phyloP scores from a whole-genome alignment of 1,140 invertebrate species.

The Matsumurasca onukii region DNA sequence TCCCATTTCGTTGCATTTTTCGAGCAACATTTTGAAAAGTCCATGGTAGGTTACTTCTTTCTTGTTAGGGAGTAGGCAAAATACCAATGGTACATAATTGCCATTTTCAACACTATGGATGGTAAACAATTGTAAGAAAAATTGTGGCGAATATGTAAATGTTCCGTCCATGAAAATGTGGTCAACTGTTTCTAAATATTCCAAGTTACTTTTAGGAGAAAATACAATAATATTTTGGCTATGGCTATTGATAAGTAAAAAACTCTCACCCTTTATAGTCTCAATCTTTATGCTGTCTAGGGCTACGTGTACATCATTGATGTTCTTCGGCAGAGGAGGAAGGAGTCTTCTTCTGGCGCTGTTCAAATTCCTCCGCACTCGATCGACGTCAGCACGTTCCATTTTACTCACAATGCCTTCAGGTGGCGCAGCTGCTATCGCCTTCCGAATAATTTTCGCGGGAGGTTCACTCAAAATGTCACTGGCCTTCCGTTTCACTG shows the following conservation, averaged over 20 bases:
- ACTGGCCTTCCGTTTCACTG: neutral
- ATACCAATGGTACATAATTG: too few species aligned
- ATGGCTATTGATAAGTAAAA: neutral
- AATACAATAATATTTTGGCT: neutral
- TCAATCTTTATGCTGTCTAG: neutral
- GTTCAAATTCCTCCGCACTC: neutral
- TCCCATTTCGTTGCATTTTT: neutral
- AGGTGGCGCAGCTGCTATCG: neutral
- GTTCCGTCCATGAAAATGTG: neutral
- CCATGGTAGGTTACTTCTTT: neutral
- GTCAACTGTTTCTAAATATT: too few species aligned
- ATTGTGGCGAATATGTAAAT: neutral
- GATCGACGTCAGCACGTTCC: neutral
- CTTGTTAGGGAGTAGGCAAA: too few species aligned
- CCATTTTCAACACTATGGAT: conserved; percentile 1
- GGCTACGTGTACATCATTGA: neutral
- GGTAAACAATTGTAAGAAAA: neutral
- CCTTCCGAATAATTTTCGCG: neutral
- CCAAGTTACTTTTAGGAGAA: too few species aligned
- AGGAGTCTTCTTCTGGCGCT: neutral
- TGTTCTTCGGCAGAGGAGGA: neutral
- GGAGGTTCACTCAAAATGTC: neutral
- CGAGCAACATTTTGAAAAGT: neutral
- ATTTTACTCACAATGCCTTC: neutral
- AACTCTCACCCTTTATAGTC: neutral